These are phyloP conservation scores for Drosophila silvestris DNA, from an alignment of 2,888 invertebrate species.

Conservation along the genomic window DNA sequence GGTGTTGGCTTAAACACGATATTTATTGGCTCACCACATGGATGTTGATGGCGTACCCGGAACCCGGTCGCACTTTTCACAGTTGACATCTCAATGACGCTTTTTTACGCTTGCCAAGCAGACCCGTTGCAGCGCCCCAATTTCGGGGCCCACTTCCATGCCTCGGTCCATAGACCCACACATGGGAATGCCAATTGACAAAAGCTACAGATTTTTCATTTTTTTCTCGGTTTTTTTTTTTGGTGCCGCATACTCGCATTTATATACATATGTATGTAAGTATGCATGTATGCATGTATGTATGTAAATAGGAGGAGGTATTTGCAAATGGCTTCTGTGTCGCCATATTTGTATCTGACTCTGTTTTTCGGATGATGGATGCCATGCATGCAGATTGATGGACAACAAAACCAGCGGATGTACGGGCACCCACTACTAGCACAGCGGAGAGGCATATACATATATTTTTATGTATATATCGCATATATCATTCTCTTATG, in stretches of 20 bases:
- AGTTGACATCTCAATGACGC: slow-evolving; percentile 77
- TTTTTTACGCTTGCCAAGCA: slow-evolving; percentile 57
- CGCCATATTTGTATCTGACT: slow-evolving; percentile 75
- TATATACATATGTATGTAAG: background rate
- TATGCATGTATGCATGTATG: slow-evolving; percentile 1
- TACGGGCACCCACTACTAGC: slow-evolving; percentile 7
- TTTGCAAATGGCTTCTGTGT: slow-evolving; percentile 72
- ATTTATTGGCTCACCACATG: slow-evolving; percentile 77
- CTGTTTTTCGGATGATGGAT: slow-evolving; percentile 68
- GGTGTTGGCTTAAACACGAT: slow-evolving; percentile 81
- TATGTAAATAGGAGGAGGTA: slow-evolving; percentile 34
- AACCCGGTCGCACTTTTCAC: slow-evolving; percentile 70
- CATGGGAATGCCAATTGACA: slow-evolving; percentile 69
- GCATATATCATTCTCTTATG: background rate
- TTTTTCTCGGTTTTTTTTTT: slow-evolving; percentile 21
- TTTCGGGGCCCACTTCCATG: background rate
- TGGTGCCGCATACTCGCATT: background rate
- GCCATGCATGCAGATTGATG: slow-evolving; percentile 65
- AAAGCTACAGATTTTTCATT: slow-evolving; percentile 53
- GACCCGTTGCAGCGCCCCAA: background rate
- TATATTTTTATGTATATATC: background rate
- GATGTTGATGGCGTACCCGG: slow-evolving; percentile 23
- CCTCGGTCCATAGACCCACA: background rate
- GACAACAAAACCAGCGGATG: slow-evolving; percentile 34
- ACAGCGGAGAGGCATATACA: background rate